Evolutionary conservation across 2,888 invertebrate species (phyloP).

Genomic region (Molanna angustata): DNA sequence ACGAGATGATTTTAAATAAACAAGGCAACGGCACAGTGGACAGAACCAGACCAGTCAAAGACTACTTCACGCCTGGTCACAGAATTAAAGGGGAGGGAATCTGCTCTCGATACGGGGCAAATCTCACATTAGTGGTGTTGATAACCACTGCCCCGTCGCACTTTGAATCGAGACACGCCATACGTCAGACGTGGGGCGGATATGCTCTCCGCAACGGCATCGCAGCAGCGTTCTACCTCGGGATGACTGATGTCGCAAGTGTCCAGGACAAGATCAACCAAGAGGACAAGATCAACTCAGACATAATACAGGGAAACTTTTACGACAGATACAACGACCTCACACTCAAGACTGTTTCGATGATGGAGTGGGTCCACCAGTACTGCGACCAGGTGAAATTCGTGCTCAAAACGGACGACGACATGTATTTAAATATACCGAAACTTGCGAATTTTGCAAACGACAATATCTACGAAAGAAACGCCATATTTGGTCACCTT

Average conservation of each 20-base stretch:
- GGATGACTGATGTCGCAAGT: not conserved
- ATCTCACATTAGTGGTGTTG: not conserved
- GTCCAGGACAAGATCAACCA: not conserved
- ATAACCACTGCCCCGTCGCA: not conserved
- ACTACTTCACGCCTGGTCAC: too few species aligned
- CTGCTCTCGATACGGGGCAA: not conserved
- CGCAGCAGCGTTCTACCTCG: not conserved
- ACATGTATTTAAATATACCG: not conserved
- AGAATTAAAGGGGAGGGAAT: too few species aligned
- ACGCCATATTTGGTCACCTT: too few species aligned
- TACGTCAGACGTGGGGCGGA: not conserved
- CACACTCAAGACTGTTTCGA: slow-evolving; percentile 83
- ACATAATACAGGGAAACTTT: slow-evolving; percentile 49
- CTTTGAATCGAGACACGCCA: not conserved
- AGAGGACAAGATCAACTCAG: not conserved
- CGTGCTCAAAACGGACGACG: slow-evolving; percentile 41
- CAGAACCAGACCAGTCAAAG: too few species aligned
- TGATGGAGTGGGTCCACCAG: slow-evolving; percentile 68
- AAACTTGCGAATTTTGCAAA: not conserved
- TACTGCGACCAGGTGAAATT: slow-evolving; percentile 60
- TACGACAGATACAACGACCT: slow-evolving; percentile 74
- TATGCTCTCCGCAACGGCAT: not conserved
- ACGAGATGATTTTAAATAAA: too few species aligned
- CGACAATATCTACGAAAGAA: not conserved
- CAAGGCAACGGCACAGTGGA: too few species aligned